Evolutionary conservation across 2,888 invertebrate genomes (phyloP), one percentile per base, ranked within the genome.

Genomic region (Drosophila tripunctata): DNA sequence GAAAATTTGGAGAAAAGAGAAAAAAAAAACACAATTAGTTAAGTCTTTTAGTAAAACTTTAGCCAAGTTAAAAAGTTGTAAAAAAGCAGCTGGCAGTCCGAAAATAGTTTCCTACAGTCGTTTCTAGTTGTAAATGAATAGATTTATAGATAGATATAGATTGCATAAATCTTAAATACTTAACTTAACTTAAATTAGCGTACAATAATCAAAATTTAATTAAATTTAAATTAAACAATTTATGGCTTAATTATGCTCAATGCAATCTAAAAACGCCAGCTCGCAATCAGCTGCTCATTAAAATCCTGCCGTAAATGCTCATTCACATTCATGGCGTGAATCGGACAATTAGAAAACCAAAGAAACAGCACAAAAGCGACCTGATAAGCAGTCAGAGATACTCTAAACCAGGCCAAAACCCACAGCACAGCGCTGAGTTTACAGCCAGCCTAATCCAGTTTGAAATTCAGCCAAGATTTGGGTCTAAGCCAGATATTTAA

Each of bases 81-180:
- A n/a, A 35, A 2, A 62, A 43, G 6, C 61, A 67, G 36, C 27
- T 45, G 30, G 8, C 14, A 35, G 15, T 30, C 30, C 61, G 60
- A 30, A 21, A 22, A 21, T n/a, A 38, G 4, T 44, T 19, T 38
- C 3, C 4, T 17, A 15, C 0, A 24, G n/a, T 33, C 1, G 0
- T 2, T 12, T 44, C 4, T n/a, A 5, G 2, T 56, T 17, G 48
- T 62, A 71, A 80, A 78, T 81, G 81, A 68, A 81, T 87, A 87
- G 87, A 78, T 84, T 87, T 65, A n/a, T n/a, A n/a, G n/a, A n/a
- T n/a, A n/a, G n/a, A n/a, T n/a, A n/a, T n/a, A n/a, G 31, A 40
- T 38, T 17, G 6, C 10, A 27, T 27, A 10, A 27, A 27, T 3
- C 27, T 27, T 30, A 44, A n/a, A n/a, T n/a, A 12, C 10, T 10